Evolutionary conservation across 1,140 invertebrate species (phyloP).

Genomic region (Drosophila kurseongensis): DNA sequence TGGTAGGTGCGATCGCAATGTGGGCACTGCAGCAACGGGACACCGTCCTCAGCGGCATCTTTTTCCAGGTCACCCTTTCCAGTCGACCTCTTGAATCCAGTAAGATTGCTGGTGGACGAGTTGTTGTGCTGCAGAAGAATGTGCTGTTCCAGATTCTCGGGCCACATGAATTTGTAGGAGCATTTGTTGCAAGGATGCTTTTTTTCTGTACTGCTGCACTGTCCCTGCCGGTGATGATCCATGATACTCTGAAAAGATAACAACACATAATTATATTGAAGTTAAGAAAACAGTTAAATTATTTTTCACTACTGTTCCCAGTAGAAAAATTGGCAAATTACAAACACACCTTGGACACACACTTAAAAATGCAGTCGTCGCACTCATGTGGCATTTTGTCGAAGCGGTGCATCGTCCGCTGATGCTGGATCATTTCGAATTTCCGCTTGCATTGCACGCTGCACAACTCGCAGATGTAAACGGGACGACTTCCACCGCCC

Average conservation of each 20-base stretch:
- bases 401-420: conserved; percentile 71
- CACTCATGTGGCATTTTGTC: conserved; percentile 78
- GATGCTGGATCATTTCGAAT: conserved; percentile 79
- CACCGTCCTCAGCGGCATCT: conserved; percentile 53
- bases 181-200: conserved; percentile 85
- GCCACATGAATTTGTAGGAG: conserved; percentile 85
- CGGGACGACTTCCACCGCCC: not conserved
- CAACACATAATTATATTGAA: too few species aligned
- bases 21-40: conserved; percentile 81
- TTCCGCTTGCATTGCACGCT: conserved; percentile 84
- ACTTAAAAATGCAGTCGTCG: conserved; percentile 73
- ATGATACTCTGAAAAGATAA: conserved; percentile 59
- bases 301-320: too few species aligned
- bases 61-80: conserved; percentile 57
- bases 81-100: not conserved
- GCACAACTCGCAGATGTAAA: conserved; percentile 85
- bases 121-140: conserved; percentile 83
- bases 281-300: too few species aligned
- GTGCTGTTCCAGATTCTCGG: conserved; percentile 85
- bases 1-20: conserved; percentile 73
- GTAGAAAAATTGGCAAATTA: too few species aligned
- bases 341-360: conserved; percentile 70
- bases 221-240: conserved; percentile 65
- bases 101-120: conserved; percentile 63
- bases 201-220: conserved; percentile 71